These are phyloP conservation scores for Astur gentilis DNA, from an alignment of 2,113 vertebrate species.

Conservation along the genomic window DNA sequence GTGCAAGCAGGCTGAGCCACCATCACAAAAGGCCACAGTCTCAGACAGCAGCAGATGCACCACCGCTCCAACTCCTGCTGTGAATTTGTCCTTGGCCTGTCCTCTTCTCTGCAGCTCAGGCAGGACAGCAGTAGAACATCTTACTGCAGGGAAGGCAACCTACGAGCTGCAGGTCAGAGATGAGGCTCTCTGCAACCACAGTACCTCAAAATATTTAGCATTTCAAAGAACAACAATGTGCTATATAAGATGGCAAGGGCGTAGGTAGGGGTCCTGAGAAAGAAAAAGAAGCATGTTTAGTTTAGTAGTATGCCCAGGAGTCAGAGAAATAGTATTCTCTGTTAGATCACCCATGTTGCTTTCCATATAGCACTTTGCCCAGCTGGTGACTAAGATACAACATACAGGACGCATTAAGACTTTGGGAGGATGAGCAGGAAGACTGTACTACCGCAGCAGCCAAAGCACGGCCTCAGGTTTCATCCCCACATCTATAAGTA, in stretches of 20 bases:
- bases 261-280: not conserved
- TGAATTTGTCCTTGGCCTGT: not conserved
- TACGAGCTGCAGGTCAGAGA: not conserved
- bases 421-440: not conserved
- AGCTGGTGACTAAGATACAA: not conserved
- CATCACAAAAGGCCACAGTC: not conserved
- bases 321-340: not conserved
- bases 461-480: not conserved
- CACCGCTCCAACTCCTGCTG: not conserved
- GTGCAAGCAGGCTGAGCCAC: not conserved
- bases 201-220: not conserved
- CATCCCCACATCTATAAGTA: no score
- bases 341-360: not conserved
- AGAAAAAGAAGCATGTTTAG: not conserved
- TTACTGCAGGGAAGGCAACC: not conserved
- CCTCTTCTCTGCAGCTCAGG: not conserved
- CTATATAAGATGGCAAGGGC: not conserved
- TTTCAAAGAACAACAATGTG: not conserved
- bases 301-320: not conserved
- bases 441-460: not conserved
- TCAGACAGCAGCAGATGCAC: not conserved
- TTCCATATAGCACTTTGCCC: not conserved
- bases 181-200: not conserved
- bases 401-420: not conserved
- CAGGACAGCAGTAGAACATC: not conserved